A percentile compares a stretch with the other conserved stretches of the same genome.
phyloP scores from a whole-genome alignment of 2,888 invertebrate species.

The Drosophila yooni region DNA sequence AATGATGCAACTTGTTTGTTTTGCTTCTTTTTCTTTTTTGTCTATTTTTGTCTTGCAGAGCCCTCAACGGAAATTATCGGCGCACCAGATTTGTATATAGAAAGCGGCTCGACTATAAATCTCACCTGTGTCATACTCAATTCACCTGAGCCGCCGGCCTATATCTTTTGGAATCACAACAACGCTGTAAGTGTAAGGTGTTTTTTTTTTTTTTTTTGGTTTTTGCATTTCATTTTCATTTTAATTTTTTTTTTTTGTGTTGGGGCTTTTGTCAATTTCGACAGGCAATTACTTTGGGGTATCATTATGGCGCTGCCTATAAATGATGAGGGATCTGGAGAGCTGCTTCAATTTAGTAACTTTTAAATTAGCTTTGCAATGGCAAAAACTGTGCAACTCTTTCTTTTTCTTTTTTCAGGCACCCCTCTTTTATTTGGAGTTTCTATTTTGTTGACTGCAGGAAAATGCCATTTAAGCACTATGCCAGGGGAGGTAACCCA shows the following conservation, averaged over 20 bases:
- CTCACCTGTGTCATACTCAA: conserved; percentile 95
- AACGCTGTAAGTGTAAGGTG: conserved; percentile 90
- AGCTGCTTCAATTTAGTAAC: conserved; percentile 69
- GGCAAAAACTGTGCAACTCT: conserved; percentile 45
- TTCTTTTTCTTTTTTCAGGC: conserved; percentile 9
- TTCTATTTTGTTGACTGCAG: conserved; percentile 54
- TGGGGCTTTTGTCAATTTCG: conserved; percentile 35
- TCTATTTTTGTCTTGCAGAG: conserved; percentile 87
- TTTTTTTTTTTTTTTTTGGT: neutral
- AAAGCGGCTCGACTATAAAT: conserved; percentile 97
- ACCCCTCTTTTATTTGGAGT: conserved; percentile 35
- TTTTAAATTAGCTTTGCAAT: conserved; percentile 76
- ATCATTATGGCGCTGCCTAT: conserved; percentile 60
- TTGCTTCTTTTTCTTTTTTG: neutral
- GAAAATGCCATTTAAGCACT: conserved; percentile 74
- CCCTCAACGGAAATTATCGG: conserved; percentile 96
- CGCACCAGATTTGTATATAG: conserved; percentile 96
- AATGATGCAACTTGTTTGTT: conserved; percentile 7
- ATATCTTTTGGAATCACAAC: conserved; percentile 97
- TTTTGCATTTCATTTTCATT: neutral
- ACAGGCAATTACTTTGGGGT: conserved; percentile 68
- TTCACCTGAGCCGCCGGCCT: conserved; percentile 96
- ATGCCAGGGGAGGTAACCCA: conserved; percentile 38
- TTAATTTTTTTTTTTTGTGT: neutral
- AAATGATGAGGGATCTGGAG: conserved; percentile 49